A percentile compares a stretch with the other conserved stretches of the same genome.
phyloP scores from a whole-genome alignment of 2,113 vertebrate genomes.

The Chlorodrepanis virens region DNA sequence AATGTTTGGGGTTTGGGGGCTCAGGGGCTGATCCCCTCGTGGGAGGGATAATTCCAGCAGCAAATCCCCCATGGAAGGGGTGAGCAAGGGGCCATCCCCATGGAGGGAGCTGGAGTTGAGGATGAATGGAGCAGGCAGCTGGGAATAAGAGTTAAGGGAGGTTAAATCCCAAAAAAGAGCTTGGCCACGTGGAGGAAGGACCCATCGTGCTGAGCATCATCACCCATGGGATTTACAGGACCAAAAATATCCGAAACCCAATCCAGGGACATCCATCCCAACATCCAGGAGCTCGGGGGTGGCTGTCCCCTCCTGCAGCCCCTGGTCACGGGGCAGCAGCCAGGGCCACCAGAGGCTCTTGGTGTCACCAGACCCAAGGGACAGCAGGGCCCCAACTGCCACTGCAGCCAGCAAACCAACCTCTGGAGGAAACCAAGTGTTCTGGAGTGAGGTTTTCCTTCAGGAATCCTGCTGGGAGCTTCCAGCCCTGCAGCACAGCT shows the following conservation, averaged over 20 bases:
- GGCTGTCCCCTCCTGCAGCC: fast-evolving
- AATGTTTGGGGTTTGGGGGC: background rate
- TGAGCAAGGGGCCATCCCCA: background rate
- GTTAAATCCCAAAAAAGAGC: background rate
- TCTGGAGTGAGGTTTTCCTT: fast-evolving
- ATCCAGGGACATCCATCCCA: background rate
- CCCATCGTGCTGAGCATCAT: fast-evolving
- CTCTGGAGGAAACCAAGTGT: fast-evolving
- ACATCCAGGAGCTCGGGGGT: fast-evolving
- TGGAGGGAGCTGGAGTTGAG: too few relatives aligned
- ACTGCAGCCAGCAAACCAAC: background rate
- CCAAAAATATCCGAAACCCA: constrained; percentile 10
- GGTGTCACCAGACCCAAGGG: background rate
- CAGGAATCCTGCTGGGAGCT: background rate
- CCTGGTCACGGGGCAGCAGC: fast-evolving
- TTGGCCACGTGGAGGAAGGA: background rate
- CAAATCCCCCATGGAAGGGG: background rate
- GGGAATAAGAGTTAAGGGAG: background rate
- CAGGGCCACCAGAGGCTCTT: fast-evolving
- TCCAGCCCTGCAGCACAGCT: fast-evolving
- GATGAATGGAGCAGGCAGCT: background rate
- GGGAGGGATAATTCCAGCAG: background rate
- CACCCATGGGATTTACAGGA: background rate
- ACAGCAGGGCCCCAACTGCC: background rate
- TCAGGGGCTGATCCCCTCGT: background rate